Conservation (phyloP, 2,888 invertebrate species). For the Acanthoscelides obtectus region DNA sequence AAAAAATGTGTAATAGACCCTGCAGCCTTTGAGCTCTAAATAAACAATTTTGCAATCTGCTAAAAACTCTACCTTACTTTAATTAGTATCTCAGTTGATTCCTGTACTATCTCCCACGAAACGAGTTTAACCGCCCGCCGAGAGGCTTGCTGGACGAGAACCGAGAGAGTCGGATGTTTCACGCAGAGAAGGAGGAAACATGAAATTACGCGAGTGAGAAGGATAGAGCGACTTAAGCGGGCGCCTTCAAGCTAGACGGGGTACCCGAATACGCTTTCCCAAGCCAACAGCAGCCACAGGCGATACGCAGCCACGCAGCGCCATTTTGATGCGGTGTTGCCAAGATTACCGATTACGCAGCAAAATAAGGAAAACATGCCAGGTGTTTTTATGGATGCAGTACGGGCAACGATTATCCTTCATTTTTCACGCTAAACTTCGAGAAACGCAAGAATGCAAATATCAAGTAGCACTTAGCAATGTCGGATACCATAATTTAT, state of each 20-base stretch:
- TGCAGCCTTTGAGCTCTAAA: background rate
- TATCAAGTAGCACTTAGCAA: too few species aligned
- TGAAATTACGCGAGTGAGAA: background rate
- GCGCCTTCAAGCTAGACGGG: background rate
- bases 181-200: background rate
- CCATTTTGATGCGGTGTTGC: slow-evolving; percentile 4
- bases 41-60: background rate
- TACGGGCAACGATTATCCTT: slow-evolving; percentile 8
- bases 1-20: background rate
- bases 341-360: background rate
- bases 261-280: slow-evolving; percentile 2
- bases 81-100: background rate
- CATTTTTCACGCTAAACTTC: background rate
- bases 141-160: background rate
- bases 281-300: slow-evolving; percentile 1
- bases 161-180: background rate
- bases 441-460: background rate
- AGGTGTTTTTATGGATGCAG: slow-evolving; percentile 4
- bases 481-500: too few species aligned
- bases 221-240: background rate
- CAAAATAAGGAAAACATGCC: background rate
- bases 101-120: background rate
- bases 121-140: background rate
- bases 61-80: background rate
- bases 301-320: background rate